Evolutionary conservation across 2,113 vertebrate species (phyloP).

Genomic region (Mandrillus leucophaeus): DNA sequence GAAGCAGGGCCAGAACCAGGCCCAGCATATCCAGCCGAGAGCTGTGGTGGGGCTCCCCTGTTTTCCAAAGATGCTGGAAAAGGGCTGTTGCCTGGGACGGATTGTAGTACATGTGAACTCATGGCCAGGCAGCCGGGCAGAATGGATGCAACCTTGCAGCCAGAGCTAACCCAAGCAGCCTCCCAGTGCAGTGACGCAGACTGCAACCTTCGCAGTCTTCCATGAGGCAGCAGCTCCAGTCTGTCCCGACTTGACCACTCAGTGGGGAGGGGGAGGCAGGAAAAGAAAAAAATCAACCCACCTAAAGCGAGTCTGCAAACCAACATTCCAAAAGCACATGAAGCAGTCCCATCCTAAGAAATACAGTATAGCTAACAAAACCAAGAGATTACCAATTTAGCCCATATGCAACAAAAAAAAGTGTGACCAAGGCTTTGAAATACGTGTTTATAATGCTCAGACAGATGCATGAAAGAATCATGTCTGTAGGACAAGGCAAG

Average conservation of each 20-base stretch:
- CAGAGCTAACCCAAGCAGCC: background rate
- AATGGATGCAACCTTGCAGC: background rate
- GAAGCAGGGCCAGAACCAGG: too few relatives aligned
- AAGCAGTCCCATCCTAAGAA: background rate
- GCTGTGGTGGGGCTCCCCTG: too few relatives aligned
- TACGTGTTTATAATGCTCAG: background rate
- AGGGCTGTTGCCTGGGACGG: background rate
- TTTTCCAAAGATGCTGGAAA: background rate
- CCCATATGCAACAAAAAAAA: rapidly evolving
- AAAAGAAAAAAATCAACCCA: too few relatives aligned
- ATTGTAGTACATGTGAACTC: background rate
- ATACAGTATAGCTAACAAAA: rapidly evolving
- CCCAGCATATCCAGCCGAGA: rapidly evolving
- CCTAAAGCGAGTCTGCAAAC: background rate
- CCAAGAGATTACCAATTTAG: background rate
- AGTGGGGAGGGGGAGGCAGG: too few relatives aligned
- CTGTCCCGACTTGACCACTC: background rate
- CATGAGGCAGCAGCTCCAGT: background rate
- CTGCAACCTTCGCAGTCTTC: background rate
- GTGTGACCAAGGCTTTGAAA: background rate
- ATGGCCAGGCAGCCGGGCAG: background rate
- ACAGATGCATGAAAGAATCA: too few relatives aligned
- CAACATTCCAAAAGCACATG: rapidly evolving
- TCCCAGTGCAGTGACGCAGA: background rate
- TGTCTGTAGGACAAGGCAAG: background rate